Percentiles rank a stretch among this genome's conserved stretches.
These are phyloP conservation scores for Stenotaenia linearis DNA, from an alignment of 2,888 invertebrate genomes.

Conservation along the genomic window DNA sequence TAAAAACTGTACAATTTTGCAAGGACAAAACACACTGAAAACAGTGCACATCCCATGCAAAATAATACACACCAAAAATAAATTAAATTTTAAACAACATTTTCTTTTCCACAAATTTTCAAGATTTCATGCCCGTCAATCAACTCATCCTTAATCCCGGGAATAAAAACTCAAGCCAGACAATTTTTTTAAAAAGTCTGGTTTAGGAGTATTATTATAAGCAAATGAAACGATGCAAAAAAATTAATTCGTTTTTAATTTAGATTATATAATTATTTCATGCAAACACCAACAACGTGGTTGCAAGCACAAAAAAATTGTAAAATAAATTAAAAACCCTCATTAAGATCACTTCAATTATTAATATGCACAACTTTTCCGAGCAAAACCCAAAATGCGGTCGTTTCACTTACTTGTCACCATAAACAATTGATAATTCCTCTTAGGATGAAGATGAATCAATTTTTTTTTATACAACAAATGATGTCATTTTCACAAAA, in stretches of 20 bases:
- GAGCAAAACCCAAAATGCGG: background rate
- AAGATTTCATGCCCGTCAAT: constrained; percentile 19
- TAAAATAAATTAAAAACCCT: background rate
- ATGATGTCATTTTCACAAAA: background rate
- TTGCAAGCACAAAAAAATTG: background rate
- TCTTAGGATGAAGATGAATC: constrained; percentile 26
- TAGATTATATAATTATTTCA: background rate
- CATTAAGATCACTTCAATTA: background rate
- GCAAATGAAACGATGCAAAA: background rate
- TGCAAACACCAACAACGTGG: constrained; percentile 1
- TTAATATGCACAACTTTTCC: background rate
- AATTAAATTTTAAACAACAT: background rate
- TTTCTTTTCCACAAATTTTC: background rate
- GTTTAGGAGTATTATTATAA: background rate
- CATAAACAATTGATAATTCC: constrained; percentile 10
- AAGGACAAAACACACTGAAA: constrained; percentile 20
- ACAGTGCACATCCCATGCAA: constrained; percentile 23
- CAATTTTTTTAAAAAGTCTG: background rate
- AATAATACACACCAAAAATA: background rate
- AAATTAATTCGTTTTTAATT: background rate
- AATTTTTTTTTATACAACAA: constrained; percentile 3
- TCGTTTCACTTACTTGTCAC: background rate
- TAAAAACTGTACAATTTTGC: background rate
- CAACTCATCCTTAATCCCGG: constrained; percentile 23
- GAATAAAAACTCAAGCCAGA: background rate